These are phyloP conservation scores for Catagonus wagneri DNA, from an alignment of 2,113 vertebrate genomes.

Conservation along the genomic window DNA sequence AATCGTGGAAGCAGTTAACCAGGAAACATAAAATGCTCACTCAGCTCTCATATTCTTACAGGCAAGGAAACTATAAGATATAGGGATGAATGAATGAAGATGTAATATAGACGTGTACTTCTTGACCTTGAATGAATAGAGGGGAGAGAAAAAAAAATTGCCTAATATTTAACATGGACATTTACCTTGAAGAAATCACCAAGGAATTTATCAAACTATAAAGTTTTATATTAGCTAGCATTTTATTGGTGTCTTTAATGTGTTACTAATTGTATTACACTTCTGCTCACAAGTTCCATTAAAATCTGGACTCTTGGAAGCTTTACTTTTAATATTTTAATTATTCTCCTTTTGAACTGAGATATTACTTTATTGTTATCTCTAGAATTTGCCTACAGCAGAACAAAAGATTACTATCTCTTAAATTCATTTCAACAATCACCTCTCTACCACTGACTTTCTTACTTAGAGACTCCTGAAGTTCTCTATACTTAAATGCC, in stretches of 20 bases:
- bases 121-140: not conserved
- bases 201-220: conserved; percentile 2
- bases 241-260: not conserved
- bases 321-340: not conserved
- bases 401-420: not conserved
- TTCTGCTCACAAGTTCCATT: not conserved
- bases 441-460: not conserved
- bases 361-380: not conserved
- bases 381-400: not conserved
- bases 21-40: not conserved
- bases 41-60: not conserved
- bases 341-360: conserved; percentile 21
- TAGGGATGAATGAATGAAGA: not conserved
- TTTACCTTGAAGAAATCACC: not conserved
- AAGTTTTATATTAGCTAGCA: not conserved
- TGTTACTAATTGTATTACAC: not conserved
- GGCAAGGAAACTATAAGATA: not conserved
- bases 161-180: not conserved
- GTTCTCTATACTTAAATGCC: not conserved
- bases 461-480: not conserved
- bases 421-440: not conserved
- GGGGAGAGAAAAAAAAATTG: not conserved
- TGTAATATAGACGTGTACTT: not conserved
- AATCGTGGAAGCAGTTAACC: not conserved
- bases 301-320: not conserved